Evolutionary conservation across 2,797 vertebrate species (phyloP).

Genomic region (Crypturellus tataupa): DNA sequence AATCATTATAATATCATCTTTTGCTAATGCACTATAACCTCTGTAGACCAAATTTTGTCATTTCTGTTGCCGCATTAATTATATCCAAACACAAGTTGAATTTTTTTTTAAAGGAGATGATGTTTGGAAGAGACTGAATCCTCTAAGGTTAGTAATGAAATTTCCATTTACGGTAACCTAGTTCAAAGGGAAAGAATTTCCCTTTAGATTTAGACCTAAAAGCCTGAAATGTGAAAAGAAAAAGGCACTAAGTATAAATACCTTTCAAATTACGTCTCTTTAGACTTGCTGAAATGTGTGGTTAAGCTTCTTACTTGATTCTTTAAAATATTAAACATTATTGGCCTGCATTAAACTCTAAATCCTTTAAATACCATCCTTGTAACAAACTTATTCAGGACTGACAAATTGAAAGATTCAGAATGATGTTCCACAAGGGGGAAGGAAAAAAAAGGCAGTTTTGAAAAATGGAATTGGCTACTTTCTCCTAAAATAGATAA

Average conservation of each 20-base stretch:
- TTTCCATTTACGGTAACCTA: constrained; percentile 74
- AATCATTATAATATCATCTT: neutral
- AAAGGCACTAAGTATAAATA: constrained; percentile 52
- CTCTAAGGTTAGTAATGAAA: constrained; percentile 66
- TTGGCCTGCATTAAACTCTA: constrained; percentile 66
- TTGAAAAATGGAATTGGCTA: neutral
- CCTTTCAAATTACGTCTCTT: constrained; percentile 73
- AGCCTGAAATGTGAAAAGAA: constrained; percentile 72
- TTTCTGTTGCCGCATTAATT: constrained; percentile 47
- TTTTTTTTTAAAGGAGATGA: constrained; percentile 31
- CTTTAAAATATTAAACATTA: constrained; percentile 72
- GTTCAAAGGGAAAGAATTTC: constrained; percentile 63
- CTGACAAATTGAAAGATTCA: constrained; percentile 26
- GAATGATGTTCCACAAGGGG: neutral
- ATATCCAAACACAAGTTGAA: constrained; percentile 39
- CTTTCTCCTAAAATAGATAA: neutral
- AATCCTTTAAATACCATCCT: constrained; percentile 59
- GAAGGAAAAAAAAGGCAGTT: neutral
- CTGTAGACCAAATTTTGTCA: constrained; percentile 25
- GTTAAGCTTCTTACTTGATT: constrained; percentile 68
- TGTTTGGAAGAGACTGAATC: constrained; percentile 60
- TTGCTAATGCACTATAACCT: neutral
- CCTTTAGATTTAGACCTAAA: constrained; percentile 77
- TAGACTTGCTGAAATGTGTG: constrained; percentile 68
- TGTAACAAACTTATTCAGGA: constrained; percentile 48